Evolutionary conservation across 2,888 invertebrate genomes (phyloP).

Genomic region (Trissolcus brochymenae): DNA sequence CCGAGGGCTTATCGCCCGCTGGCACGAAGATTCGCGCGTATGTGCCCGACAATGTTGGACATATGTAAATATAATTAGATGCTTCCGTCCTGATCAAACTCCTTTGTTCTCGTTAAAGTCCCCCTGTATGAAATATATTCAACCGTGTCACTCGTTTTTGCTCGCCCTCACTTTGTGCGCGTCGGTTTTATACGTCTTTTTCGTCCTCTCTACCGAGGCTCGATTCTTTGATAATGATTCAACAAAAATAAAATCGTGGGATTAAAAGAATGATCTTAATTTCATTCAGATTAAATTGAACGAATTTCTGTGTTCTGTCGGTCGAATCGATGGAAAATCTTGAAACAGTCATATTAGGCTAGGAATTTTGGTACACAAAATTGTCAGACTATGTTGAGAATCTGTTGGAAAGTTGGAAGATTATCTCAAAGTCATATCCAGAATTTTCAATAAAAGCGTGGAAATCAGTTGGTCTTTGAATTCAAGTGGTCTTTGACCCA

Average conservation of each 20-base stretch:
- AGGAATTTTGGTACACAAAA: too few relatives aligned
- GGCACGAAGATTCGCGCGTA: slow-evolving; percentile 31
- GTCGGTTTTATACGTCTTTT: too few relatives aligned
- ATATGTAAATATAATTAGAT: slow-evolving; percentile 48
- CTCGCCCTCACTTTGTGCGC: too few relatives aligned
- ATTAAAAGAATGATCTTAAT: too few relatives aligned
- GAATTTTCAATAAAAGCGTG: slow-evolving; percentile 30
- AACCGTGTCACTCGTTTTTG: too few relatives aligned
- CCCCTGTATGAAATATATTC: slow-evolving; percentile 17
- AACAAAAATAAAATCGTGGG: too few relatives aligned
- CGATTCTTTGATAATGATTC: too few relatives aligned
- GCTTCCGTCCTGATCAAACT: slow-evolving; percentile 2
- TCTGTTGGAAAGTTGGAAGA: not conserved
- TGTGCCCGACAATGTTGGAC: slow-evolving; percentile 20
- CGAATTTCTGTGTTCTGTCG: too few relatives aligned
- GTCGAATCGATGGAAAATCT: not conserved
- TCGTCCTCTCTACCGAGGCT: too few relatives aligned
- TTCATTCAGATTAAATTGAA: too few relatives aligned
- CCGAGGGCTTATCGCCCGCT: slow-evolving; percentile 37
- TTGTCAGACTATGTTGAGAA: too few relatives aligned
- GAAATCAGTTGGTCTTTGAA: slow-evolving; percentile 43
- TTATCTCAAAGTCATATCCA: slow-evolving; percentile 34
- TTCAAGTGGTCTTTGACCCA: slow-evolving; percentile 45
- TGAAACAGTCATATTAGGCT: not conserved
- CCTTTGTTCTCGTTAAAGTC: slow-evolving; percentile 10